phyloP scores from a whole-genome alignment of 2,888 invertebrate species.

The Gibbula magus region DNA sequence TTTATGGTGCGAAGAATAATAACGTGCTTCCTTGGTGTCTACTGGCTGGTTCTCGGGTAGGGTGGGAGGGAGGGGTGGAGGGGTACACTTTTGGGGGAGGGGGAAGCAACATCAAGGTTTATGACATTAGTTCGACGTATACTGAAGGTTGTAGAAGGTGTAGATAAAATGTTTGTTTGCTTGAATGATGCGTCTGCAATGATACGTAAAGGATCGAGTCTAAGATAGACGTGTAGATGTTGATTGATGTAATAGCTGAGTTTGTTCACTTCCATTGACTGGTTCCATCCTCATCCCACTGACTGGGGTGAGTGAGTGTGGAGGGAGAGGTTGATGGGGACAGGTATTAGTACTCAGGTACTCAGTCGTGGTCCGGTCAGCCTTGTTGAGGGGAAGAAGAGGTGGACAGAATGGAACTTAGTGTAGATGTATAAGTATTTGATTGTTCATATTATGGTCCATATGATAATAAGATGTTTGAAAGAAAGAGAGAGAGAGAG shows the following conservation, averaged over 20 bases:
- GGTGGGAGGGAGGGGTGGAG: conserved; percentile 18
- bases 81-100: neutral
- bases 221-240: neutral
- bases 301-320: neutral
- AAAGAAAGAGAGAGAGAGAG: neutral
- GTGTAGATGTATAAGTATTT: neutral
- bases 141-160: neutral
- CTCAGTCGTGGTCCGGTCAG: no score
- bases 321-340: neutral
- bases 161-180: neutral
- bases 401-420: conserved; percentile 3
- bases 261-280: conserved; percentile 3
- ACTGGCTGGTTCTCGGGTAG: neutral
- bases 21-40: neutral
- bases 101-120: neutral
- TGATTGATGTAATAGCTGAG: neutral
- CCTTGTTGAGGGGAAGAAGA: neutral
- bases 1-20: neutral
- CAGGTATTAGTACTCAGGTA: no score
- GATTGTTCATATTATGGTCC: neutral
- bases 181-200: neutral
- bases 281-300: neutral
- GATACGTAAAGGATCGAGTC: neutral
- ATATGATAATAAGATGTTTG: neutral
- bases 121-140: no score